phyloP scores from a whole-genome alignment of 2,797 vertebrate genomes.

The Pseudochirops corinnae region DNA sequence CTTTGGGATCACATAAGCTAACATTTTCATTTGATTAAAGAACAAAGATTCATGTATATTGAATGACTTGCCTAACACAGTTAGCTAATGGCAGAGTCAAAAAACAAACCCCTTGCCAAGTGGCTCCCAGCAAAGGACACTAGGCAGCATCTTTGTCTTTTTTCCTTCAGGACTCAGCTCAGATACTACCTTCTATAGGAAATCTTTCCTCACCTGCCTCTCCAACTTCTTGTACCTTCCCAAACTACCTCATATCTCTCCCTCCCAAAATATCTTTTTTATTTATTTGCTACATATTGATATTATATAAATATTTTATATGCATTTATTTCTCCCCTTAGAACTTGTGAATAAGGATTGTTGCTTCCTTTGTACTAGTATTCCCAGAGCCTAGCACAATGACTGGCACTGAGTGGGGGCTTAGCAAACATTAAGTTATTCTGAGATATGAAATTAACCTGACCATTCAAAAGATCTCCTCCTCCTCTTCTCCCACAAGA shows the following conservation, averaged over 20 bases:
- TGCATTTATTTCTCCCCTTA: neutral
- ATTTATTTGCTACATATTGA: neutral
- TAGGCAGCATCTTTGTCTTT: neutral
- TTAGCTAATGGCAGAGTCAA: neutral
- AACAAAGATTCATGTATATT: neutral
- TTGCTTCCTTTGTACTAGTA: neutral
- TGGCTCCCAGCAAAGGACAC: neutral
- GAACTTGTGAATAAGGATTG: neutral
- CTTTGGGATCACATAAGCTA: neutral
- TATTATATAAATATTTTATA: neutral
- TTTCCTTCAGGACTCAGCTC: neutral
- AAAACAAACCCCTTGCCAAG: neutral
- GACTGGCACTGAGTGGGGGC: neutral
- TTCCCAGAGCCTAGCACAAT: neutral
- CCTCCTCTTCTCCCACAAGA: neutral
- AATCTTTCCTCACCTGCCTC: neutral
- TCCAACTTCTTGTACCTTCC: neutral
- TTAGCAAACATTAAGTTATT: neutral
- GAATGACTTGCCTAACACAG: neutral
- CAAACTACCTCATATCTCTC: neutral
- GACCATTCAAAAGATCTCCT: neutral
- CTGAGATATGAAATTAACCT: neutral
- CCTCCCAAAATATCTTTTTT: neutral
- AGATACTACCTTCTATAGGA: neutral
- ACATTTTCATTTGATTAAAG: neutral